Conservation (phyloP, 2,113 vertebrate species). For the Mandrillus leucophaeus region DNA sequence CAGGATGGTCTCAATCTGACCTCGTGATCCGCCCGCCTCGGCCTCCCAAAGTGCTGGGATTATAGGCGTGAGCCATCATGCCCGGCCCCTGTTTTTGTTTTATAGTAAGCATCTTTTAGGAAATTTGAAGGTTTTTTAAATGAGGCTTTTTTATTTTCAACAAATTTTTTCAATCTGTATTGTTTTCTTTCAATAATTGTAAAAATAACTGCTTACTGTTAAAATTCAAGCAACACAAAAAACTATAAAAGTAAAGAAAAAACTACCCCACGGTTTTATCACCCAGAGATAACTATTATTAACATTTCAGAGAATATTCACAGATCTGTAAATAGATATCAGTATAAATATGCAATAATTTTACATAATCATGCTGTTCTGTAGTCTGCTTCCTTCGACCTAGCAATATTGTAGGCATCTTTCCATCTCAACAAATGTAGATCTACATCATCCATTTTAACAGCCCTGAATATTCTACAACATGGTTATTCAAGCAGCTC, state of each 20-base stretch:
- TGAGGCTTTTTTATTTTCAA: constrained; percentile 15
- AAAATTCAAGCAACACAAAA: constrained; percentile 12
- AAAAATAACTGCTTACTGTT: neutral
- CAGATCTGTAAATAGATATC: neutral
- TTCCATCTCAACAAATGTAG: neutral
- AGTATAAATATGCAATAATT: neutral
- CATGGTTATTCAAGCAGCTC: neutral
- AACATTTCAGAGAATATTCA: constrained; percentile 16
- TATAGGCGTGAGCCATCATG: too few species aligned
- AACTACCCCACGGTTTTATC: neutral
- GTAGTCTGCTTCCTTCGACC: neutral
- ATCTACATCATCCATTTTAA: constrained; percentile 27
- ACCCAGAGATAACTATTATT: neutral
- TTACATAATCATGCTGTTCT: neutral
- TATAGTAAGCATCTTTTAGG: neutral
- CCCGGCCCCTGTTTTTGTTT: neutral
- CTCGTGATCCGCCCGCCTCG: too few species aligned
- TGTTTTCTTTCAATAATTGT: neutral
- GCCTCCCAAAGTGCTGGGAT: too few species aligned
- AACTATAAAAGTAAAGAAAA: constrained; percentile 21
- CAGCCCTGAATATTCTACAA: neutral
- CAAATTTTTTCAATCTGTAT: neutral
- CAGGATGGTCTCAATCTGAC: too few species aligned
- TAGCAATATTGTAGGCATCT: neutral
- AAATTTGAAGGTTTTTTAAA: constrained; percentile 1